phyloP scores from a whole-genome alignment of 1,140 invertebrate species.

The Conus betulinus region DNA sequence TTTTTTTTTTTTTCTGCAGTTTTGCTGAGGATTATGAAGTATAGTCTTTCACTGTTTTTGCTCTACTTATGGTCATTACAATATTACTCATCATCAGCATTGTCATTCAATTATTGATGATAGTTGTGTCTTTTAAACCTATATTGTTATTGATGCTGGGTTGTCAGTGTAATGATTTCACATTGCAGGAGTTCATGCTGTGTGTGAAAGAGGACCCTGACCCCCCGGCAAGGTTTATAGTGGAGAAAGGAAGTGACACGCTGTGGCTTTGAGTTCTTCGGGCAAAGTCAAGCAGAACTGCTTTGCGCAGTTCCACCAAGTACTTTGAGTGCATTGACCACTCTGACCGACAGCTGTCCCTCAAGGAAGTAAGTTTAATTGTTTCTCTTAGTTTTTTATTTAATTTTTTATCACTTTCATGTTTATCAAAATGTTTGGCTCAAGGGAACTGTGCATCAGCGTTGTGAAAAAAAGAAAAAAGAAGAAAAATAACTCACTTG shows the following conservation, averaged over 20 bases:
- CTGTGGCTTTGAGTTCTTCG: constrained; percentile 94
- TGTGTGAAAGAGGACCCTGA: constrained; percentile 87
- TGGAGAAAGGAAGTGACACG: constrained; percentile 94
- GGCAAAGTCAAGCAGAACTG: constrained; percentile 91
- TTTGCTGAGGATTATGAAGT: no score
- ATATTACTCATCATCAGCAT: no score
- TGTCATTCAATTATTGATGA: no score
- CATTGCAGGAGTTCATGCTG: constrained; percentile 92
- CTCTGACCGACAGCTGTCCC: constrained; percentile 81
- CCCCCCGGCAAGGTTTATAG: constrained; percentile 89
- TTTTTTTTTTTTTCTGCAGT: no score
- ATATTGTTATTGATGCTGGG: no score
- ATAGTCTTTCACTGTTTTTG: no score
- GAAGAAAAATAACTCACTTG: no score
- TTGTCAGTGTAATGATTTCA: no score
- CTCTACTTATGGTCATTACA: no score
- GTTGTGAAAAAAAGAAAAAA: no score
- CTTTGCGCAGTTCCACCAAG: constrained; percentile 87
- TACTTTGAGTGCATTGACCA: constrained; percentile 92
- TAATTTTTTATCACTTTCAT: neutral
- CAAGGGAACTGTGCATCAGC: neutral
- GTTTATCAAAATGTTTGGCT: neutral
- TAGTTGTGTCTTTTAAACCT: no score
- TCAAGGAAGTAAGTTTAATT: constrained; percentile 76
- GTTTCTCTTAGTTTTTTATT: neutral